Evolutionary conservation across 2,888 invertebrate species (phyloP).

Genomic region (Lypha dubia): DNA sequence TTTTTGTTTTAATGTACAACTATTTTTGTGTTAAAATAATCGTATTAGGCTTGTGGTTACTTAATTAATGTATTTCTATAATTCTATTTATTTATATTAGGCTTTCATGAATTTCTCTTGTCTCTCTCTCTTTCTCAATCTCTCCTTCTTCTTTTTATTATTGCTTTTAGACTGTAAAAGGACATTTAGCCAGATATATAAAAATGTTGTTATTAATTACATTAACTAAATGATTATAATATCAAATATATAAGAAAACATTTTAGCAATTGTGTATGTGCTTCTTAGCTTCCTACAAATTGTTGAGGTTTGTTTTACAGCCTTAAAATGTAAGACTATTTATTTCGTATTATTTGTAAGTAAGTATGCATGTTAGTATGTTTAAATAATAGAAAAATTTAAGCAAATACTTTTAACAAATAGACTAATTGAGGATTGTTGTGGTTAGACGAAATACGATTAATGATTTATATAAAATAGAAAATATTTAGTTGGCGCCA

Average conservation of each 20-base stretch:
- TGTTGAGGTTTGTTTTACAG: conserved; percentile 51
- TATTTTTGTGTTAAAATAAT: conserved; percentile 49
- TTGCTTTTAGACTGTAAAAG: conserved; percentile 11
- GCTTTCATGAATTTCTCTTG: conserved; percentile 18
- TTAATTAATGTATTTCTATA: conserved; percentile 62
- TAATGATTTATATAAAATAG: background rate
- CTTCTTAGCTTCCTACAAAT: conserved; percentile 20
- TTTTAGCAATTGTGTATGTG: conserved; percentile 6
- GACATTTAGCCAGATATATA: conserved; percentile 36
- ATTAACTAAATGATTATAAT: conserved; percentile 67
- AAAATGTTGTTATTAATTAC: conserved; percentile 63
- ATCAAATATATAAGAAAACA: conserved; percentile 30
- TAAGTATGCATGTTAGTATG: background rate
- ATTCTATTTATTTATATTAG: conserved; percentile 50
- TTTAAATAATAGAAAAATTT: background rate
- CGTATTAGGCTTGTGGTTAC: conserved; percentile 51
- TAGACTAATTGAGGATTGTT: conserved; percentile 49
- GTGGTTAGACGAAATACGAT: conserved; percentile 5
- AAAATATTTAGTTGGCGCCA: conserved; percentile 22
- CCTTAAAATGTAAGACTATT: conserved; percentile 1
- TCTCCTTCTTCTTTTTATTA: background rate
- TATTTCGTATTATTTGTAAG: too few relatives aligned
- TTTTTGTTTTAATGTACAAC: conserved; percentile 15
- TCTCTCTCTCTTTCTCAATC: too few relatives aligned
- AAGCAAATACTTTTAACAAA: background rate